Percentiles rank a stretch among this genome's conserved stretches.
phyloP scores from a whole-genome alignment of 1,140 invertebrate genomes.

The Coptotermes formosanus region DNA sequence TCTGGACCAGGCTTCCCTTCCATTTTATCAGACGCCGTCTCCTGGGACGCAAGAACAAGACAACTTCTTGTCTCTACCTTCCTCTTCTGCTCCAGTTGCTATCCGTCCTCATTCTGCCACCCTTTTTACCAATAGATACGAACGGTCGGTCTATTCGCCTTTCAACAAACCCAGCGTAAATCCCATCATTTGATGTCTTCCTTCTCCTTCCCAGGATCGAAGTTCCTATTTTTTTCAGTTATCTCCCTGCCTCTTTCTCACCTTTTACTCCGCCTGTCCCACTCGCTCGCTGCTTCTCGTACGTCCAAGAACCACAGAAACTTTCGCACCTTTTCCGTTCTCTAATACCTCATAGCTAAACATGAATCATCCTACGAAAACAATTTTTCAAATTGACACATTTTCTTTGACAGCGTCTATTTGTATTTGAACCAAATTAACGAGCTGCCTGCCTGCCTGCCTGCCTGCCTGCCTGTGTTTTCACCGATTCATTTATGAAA shows the following conservation, averaged over 20 bases:
- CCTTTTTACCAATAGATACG: not conserved
- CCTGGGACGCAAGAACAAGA: not conserved
- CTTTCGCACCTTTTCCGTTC: too few species aligned
- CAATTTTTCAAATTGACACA: too few species aligned
- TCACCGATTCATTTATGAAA: too few species aligned
- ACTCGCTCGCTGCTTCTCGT: not conserved
- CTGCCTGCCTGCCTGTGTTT: too few species aligned
- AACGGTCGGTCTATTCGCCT: not conserved
- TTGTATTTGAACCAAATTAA: too few species aligned
- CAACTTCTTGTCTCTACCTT: not conserved
- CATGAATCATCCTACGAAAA: too few species aligned
- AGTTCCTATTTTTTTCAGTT: not conserved
- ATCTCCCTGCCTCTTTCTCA: not conserved
- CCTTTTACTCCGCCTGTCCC: not conserved
- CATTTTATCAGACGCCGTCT: not conserved
- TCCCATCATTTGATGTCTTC: slow-evolving; percentile 6
- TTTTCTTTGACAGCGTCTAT: too few species aligned
- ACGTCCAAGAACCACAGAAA: not conserved
- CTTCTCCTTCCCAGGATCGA: not conserved
- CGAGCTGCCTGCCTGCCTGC: too few species aligned
- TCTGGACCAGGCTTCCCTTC: not conserved
- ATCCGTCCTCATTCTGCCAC: not conserved
- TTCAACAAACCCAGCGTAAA: not conserved
- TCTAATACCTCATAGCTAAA: too few species aligned
- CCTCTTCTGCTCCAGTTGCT: not conserved